These are phyloP conservation scores for Calyptomena viridis DNA, from an alignment of 2,113 vertebrate species.

Conservation along the genomic window DNA sequence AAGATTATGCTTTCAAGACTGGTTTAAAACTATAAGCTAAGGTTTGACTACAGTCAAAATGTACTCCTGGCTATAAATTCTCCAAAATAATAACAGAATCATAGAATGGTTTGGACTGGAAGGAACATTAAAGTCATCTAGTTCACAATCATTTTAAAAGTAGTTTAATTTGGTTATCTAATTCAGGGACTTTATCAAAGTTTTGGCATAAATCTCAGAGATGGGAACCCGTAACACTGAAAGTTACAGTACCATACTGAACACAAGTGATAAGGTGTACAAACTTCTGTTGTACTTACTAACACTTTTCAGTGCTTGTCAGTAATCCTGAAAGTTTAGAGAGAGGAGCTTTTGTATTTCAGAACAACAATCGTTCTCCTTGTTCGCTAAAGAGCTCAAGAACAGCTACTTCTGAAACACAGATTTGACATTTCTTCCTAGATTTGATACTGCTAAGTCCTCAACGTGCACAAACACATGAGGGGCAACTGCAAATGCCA, in stretches of 20 bases:
- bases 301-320: background rate
- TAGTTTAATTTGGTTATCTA: background rate
- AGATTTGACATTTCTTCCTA: background rate
- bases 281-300: background rate
- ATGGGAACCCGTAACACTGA: background rate
- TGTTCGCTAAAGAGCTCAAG: background rate
- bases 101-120: background rate
- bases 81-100: background rate
- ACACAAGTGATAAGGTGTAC: background rate
- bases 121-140: background rate
- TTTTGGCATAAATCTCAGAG: background rate
- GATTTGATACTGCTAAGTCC: background rate
- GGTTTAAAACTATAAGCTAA: background rate
- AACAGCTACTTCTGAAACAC: background rate
- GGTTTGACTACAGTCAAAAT: background rate
- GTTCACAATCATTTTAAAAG: background rate
- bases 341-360: background rate
- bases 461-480: rapidly evolving
- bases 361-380: background rate
- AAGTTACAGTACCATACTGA: background rate
- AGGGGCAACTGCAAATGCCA: background rate
- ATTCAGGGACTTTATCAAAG: background rate
- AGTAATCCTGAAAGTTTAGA: background rate
- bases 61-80: background rate
- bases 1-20: background rate